Conservation (phyloP, 2,113 vertebrate genomes). For the Sorex fumeus region DNA sequence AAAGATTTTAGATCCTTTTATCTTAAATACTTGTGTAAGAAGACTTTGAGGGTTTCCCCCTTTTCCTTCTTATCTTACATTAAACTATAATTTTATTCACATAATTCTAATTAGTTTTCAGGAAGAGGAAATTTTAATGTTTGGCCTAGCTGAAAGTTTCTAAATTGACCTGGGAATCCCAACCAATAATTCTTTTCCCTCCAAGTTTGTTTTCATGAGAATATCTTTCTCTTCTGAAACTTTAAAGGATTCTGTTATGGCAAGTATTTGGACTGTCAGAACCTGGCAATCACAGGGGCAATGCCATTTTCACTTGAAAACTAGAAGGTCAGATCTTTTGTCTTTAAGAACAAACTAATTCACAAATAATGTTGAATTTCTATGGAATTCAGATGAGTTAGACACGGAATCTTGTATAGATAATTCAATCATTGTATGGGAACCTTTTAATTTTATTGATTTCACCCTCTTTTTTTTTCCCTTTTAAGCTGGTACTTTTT, state of each 20-base stretch:
- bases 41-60: not conserved
- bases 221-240: conserved; percentile 32
- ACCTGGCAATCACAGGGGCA: no score
- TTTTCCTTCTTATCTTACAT: conserved; percentile 1
- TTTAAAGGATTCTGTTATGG: not conserved
- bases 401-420: not conserved
- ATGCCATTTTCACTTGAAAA: conserved; percentile 2
- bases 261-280: not conserved
- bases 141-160: not conserved
- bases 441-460: conserved; percentile 23
- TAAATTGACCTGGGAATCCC: not conserved
- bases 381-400: not conserved
- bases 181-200: conserved; percentile 26
- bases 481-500: conserved; percentile 94
- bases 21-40: conserved; percentile 43
- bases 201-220: conserved; percentile 11
- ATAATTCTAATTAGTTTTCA: conserved; percentile 42
- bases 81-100: conserved; percentile 60
- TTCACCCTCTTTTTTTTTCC: not conserved
- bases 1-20: not conserved
- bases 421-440: not conserved
- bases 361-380: conserved; percentile 14
- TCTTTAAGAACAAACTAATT: conserved; percentile 16
- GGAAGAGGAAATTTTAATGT: conserved; percentile 42
- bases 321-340: not conserved